Base-by-base conservation (phyloP, 1,140 invertebrate genomes). In the Drosophila baimaii region DNA sequence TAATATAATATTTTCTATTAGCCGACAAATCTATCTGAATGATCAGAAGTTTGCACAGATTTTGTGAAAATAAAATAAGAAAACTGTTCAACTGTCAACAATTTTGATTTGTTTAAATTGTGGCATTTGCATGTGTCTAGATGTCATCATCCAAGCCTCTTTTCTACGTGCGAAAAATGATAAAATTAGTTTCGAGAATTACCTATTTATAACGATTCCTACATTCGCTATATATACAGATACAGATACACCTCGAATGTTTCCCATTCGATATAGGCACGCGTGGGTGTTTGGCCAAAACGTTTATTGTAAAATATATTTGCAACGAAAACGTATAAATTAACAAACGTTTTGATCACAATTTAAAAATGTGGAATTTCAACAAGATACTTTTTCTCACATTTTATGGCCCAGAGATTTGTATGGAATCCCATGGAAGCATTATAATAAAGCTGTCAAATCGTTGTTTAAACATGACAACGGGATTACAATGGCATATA, bases 61-160 rank as follows among this genome's bases (percentile, higher is more conserved):
- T 46, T 23, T 2, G 21, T 46, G 3, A 46, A 70, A 81, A 79
- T 81, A 35, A 54, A 35, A 49, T 19, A 10, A 19, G 17, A 25
- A 17, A 43, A 52, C 47, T 41, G 33, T 37, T 37, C 25, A 75
- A 69, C 41, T 77, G 79, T 83, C 83, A 61, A 70, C 83, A 52
- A 33, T 72, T 85, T 86, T 86, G 83, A 86, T 86, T 88, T 88
- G 83, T 83, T 73, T 68, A 68, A 86, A 58, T 66, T 86, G 59
- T 47, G 75, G 55, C 52, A 82, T 88, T 88, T 72, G 79, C 79
- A 86, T 79, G 68, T 83, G 83, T 79, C 79, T 63, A 79, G 63
- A 65, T 66, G 72, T 76, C 55, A 76, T 82, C 75, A 49, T 75
- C 72, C 33, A 49, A 58, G 41, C 33, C 63, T 13, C 46, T 39